A percentile compares a stretch with the other conserved stretches of the same genome.
Evolutionary conservation across 2,113 vertebrate genomes (phyloP).

Genomic region (Phylloscopus trochiloides): DNA sequence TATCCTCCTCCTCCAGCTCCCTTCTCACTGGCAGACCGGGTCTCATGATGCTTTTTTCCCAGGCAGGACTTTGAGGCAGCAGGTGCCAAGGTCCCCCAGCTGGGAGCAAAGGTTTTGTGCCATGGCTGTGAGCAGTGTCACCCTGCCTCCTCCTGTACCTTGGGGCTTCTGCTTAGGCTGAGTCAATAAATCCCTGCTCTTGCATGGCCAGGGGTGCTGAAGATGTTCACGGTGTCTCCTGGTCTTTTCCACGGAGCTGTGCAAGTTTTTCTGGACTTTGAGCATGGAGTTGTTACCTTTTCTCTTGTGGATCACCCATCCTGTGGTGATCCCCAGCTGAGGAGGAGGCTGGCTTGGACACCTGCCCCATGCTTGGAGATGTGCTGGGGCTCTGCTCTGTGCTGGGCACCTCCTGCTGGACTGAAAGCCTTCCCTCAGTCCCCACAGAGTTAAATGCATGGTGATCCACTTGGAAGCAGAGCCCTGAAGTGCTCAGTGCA

Average conservation of each 20-base stretch:
- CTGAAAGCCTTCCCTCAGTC: neutral
- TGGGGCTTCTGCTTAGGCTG: neutral
- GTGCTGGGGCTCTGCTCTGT: neutral
- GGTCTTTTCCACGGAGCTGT: neutral
- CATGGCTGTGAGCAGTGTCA: rapidly evolving
- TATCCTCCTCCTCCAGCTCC: neutral
- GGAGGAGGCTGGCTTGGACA: neutral
- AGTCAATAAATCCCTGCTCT: neutral
- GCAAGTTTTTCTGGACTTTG: neutral
- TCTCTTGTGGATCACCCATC: neutral
- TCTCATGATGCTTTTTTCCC: neutral
- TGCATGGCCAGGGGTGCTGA: neutral
- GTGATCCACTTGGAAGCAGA: neutral
- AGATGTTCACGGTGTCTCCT: rapidly evolving
- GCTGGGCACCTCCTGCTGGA: neutral
- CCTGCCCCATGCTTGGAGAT: neutral
- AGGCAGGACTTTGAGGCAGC: neutral
- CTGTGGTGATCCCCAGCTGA: rapidly evolving
- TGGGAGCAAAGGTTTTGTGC: neutral
- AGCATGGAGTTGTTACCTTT: neutral
- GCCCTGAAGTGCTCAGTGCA: neutral
- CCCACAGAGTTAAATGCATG: neutral
- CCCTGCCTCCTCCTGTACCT: neutral
- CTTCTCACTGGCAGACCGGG: rapidly evolving
- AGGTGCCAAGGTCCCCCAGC: neutral